Evolutionary conservation across 2,797 vertebrate genomes (phyloP), one percentile per base, ranked within the genome.

Genomic region (Calcarius lapponicus): DNA sequence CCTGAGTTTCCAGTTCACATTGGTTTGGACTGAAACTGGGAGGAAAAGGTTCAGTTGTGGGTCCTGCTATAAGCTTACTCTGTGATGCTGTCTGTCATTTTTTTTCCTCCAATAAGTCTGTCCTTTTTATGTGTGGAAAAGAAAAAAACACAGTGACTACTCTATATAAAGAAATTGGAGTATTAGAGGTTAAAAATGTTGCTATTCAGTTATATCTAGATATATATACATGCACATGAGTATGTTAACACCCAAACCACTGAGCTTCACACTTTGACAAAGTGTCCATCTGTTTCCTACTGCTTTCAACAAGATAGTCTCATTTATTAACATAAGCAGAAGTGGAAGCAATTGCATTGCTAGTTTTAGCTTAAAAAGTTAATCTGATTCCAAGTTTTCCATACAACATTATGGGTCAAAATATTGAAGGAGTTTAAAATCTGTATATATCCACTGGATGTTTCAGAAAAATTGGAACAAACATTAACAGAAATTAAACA

Each of bases 171-270:
- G 67, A 51, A 81, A 11, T 64, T 4, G 20, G 67, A 73, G 57
- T 85, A 89, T 80, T 93, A 92, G 73, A 95, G 80, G 72, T 93
- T 87, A 58, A 85, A 93, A 84, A 48, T 79, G 66, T 78, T 92
- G 73, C 71, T 84, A 56, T 72, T 91, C 82, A 75, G 62, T 61
- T 73, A 42, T 47, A 78, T 87, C 15, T 71, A 47, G 7, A 71
- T n/a, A 84, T 47, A 58, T 24, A 70, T 29, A 81, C 20, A 54
- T 0, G 1, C 34, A 48, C 32, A 48, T 20, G 50, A 43, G 72
- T 17, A 38, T 13, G 26, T 83, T 93, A 73, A 56, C 81, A 91
- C 78, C 19, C 5, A 89, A 94, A 92, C 66, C n/a, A 48, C 13
- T 73, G 56, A 82, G 86, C 81, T 80, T 94, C 92, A 82, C 71